Conservation (phyloP, 2,888 invertebrate genomes). For the Conomelus anceps region DNA sequence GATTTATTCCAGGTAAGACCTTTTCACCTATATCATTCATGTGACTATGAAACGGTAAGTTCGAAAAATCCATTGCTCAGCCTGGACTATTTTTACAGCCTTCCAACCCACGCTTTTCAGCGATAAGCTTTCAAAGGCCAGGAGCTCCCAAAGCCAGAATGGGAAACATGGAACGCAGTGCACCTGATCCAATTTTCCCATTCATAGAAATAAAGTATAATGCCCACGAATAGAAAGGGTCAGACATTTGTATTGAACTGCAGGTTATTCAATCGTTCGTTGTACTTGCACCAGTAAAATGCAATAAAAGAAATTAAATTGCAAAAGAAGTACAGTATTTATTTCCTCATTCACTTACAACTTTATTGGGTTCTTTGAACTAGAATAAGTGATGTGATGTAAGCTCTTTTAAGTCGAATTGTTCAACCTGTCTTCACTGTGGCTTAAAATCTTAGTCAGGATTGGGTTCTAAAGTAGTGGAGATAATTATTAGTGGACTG, state of each 20-base stretch:
- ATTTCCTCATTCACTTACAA: not conserved
- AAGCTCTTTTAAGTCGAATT: too few relatives aligned
- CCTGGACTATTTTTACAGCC: not conserved
- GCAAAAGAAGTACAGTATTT: not conserved
- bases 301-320: not conserved
- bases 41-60: not conserved
- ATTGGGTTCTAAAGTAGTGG: too few relatives aligned
- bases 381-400: too few relatives aligned
- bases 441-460: too few relatives aligned
- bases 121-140: not conserved
- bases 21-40: not conserved
- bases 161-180: not conserved
- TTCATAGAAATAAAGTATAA: not conserved
- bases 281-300: not conserved
- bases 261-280: too few relatives aligned
- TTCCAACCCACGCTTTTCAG: not conserved
- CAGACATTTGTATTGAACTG: not conserved
- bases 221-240: not conserved
- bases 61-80: not conserved
- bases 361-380: not conserved
- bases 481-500: too few relatives aligned
- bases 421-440: too few relatives aligned
- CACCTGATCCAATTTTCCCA: not conserved
- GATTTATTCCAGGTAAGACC: not conserved
- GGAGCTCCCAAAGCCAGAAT: not conserved